Percentiles rank a stretch among this genome's conserved stretches.
Conservation (phyloP, 2,888 invertebrate species). For the Drosophila hawaiiensis region DNA sequence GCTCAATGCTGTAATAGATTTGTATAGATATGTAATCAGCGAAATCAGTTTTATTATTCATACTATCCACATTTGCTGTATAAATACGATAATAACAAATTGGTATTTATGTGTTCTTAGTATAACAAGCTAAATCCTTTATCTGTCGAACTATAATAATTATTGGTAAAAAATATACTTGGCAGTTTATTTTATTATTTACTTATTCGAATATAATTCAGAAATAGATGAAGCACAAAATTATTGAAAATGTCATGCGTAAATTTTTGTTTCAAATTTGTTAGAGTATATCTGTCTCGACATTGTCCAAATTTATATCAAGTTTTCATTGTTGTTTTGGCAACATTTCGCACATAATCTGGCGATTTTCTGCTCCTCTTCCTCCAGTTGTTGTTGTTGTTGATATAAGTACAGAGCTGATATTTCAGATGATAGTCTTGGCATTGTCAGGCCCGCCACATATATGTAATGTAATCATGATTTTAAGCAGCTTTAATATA, state of each 20-base stretch:
- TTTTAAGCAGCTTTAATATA: conserved; percentile 72
- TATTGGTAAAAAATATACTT: not conserved
- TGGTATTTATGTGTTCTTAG: not conserved
- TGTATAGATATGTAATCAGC: not conserved
- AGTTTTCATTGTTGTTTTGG: conserved; percentile 50
- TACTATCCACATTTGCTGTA: not conserved
- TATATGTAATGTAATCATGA: conserved; percentile 65
- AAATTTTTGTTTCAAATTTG: not conserved
- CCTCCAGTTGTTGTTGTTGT: conserved; percentile 28
- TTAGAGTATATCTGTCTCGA: conserved; percentile 16
- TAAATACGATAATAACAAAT: conserved; percentile 5
- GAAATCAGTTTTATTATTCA: not conserved
- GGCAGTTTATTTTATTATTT: not conserved
- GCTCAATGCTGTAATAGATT: not conserved
- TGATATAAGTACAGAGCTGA: conserved; percentile 20
- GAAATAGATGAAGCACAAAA: not conserved
- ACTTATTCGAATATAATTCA: not conserved
- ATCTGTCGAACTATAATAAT: not conserved
- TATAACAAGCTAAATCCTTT: conserved; percentile 9
- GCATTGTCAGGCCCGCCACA: conserved; percentile 49
- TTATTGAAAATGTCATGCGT: not conserved
- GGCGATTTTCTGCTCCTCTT: conserved; percentile 41
- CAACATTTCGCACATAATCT: conserved; percentile 74
- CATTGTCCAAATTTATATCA: conserved; percentile 1
- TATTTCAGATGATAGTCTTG: conserved; percentile 32